Evolutionary conservation across 2,888 invertebrate species (phyloP).

Genomic region (Carabus problematicus): DNA sequence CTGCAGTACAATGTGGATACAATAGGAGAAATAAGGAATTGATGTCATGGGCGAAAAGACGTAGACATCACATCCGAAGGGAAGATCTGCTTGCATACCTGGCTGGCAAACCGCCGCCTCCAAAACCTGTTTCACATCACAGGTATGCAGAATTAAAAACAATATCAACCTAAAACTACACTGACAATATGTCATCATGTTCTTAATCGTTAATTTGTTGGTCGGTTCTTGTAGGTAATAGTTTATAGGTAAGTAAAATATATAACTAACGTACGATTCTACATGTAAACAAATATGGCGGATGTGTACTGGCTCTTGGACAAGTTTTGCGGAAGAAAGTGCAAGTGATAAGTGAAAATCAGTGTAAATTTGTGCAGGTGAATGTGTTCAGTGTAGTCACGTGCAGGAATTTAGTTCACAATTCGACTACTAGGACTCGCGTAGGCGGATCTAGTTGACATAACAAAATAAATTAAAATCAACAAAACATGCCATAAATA

Average conservation of each 20-base stretch:
- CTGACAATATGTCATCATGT: conserved; percentile 22
- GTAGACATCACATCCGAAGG: conserved; percentile 72
- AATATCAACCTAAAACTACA: background rate
- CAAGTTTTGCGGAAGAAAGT: no score
- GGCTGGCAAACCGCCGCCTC: conserved; percentile 73
- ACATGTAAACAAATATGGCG: no score
- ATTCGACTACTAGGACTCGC: no score
- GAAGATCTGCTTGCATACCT: conserved; percentile 81
- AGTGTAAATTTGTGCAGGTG: no score
- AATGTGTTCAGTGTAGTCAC: no score
- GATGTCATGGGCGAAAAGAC: conserved; percentile 78
- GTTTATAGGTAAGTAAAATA: background rate
- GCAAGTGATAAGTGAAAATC: no score
- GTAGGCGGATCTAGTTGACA: no score
- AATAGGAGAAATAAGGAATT: conserved; percentile 78
- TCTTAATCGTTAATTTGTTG: conserved; percentile 46
- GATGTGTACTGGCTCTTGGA: no score
- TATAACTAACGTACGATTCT: no score
- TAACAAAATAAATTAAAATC: no score
- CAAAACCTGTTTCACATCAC: conserved; percentile 61
- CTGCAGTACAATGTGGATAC: conserved; percentile 75
- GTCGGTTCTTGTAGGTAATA: conserved; percentile 31
- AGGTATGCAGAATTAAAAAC: conserved; percentile 53
- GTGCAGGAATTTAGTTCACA: no score
- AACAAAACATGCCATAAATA: no score